A percentile compares a stretch with the other conserved stretches of the same genome.
Evolutionary conservation across 1,140 invertebrate genomes (phyloP).

Genomic region (Phenacoccus solenopsis): DNA sequence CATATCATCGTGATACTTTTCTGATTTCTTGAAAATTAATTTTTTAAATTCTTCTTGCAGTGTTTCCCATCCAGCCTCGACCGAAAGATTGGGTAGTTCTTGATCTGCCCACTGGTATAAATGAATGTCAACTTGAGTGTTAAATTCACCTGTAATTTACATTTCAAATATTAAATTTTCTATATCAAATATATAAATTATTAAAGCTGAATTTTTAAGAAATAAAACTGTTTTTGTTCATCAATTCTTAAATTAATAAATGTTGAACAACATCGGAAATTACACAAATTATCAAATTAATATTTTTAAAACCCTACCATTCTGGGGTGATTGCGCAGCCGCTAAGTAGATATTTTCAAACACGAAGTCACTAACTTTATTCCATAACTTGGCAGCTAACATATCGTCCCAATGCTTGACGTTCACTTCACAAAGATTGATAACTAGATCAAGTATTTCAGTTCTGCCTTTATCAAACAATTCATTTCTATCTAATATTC

Average conservation of each 20-base stretch:
- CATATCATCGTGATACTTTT: constrained; percentile 61
- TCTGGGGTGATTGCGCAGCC: constrained; percentile 55
- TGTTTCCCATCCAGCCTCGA: constrained; percentile 75
- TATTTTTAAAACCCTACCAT: neutral
- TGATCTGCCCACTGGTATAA: constrained; percentile 90
- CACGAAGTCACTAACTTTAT: constrained; percentile 73
- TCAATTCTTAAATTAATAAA: too few species aligned
- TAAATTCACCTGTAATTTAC: constrained; percentile 60
- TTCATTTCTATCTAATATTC: constrained; percentile 77
- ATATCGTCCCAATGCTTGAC: constrained; percentile 85
- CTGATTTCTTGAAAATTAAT: constrained; percentile 41
- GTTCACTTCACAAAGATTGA: constrained; percentile 85
- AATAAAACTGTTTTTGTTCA: constrained; percentile 8
- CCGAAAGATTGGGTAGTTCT: constrained; percentile 68
- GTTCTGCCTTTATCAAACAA: constrained; percentile 90
- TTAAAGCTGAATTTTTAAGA: neutral
- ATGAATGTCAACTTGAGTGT: constrained; percentile 93
- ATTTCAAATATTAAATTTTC: too few species aligned
- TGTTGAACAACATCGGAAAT: too few species aligned
- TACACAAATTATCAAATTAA: too few species aligned
- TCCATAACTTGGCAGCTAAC: constrained; percentile 71
- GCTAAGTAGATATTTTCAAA: constrained; percentile 94
- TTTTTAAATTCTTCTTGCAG: constrained; percentile 76
- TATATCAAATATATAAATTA: too few species aligned
- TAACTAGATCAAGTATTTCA: constrained; percentile 93